Evolutionary conservation across 1,140 invertebrate species (phyloP).

Genomic region (Drosophila repleta): DNA sequence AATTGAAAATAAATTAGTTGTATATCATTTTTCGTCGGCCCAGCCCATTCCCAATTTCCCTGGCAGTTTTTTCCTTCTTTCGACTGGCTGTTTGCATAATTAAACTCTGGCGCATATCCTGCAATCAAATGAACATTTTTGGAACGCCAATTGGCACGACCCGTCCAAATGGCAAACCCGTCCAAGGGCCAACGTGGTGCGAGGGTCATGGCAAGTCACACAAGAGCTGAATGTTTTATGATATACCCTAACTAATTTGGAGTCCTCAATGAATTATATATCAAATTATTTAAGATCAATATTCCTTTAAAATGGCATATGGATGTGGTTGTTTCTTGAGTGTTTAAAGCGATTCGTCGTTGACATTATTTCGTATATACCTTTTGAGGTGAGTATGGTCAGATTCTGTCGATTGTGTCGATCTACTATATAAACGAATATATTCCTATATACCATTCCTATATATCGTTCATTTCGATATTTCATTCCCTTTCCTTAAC

Average conservation of each 20-base stretch:
- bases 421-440: no score
- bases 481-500: no score
- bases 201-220: neutral
- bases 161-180: constrained; percentile 15
- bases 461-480: no score
- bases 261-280: no score
- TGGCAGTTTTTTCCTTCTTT: neutral
- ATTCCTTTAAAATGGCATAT: no score
- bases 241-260: neutral
- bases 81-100: constrained; percentile 65
- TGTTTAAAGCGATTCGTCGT: no score
- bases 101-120: constrained; percentile 72
- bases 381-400: no score
- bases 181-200: neutral
- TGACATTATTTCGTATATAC: no score
- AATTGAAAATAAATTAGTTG: constrained; percentile 82
- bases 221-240: neutral
- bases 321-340: no score
- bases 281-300: no score
- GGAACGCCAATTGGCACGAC: constrained; percentile 10
- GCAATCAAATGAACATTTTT: constrained; percentile 69
- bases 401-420: no score
- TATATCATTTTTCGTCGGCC: constrained; percentile 69
- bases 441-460: no score
- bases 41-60: constrained; percentile 26